A percentile compares a stretch with the other conserved stretches of the same genome.
phyloP scores from a whole-genome alignment of 2,888 invertebrate species.

The Dione vanillae region DNA sequence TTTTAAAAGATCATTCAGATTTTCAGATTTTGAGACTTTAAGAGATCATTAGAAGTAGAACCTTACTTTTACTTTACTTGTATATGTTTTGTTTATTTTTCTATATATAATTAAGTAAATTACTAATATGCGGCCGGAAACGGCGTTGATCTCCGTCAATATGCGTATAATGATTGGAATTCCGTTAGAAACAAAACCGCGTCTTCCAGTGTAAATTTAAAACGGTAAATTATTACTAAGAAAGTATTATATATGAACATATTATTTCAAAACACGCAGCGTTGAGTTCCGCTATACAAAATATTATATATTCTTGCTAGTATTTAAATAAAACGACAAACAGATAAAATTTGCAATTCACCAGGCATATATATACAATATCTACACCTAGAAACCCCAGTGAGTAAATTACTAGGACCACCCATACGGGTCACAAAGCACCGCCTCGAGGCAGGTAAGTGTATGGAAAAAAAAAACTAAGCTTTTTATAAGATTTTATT shows the following conservation, averaged over 20 bases:
- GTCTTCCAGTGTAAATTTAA: too few species aligned
- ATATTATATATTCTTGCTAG: background rate
- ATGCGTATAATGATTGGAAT: too few species aligned
- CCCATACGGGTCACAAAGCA: slow-evolving; percentile 32
- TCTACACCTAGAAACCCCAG: background rate
- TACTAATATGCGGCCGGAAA: too few species aligned
- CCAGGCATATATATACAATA: background rate
- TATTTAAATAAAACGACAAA: background rate
- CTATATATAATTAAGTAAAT: too few species aligned
- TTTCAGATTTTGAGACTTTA: too few species aligned
- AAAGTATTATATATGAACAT: background rate
- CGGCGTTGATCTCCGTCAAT: too few species aligned
- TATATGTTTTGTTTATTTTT: too few species aligned
- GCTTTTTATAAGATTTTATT: slow-evolving; percentile 20
- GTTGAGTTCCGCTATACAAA: background rate
- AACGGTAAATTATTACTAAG: too few species aligned
- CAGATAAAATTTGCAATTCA: slow-evolving; percentile 9
- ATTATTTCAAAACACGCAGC: background rate
- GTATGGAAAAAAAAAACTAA: slow-evolving; percentile 11
- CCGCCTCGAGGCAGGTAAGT: slow-evolving; percentile 36
- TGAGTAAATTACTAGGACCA: slow-evolving; percentile 16
- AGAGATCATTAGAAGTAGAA: too few species aligned
- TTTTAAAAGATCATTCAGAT: too few species aligned
- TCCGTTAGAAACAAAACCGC: too few species aligned
- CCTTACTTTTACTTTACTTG: too few species aligned